Base-by-base conservation (phyloP, 2,888 invertebrate genomes). In the Phyllotreta cruciferae region DNA sequence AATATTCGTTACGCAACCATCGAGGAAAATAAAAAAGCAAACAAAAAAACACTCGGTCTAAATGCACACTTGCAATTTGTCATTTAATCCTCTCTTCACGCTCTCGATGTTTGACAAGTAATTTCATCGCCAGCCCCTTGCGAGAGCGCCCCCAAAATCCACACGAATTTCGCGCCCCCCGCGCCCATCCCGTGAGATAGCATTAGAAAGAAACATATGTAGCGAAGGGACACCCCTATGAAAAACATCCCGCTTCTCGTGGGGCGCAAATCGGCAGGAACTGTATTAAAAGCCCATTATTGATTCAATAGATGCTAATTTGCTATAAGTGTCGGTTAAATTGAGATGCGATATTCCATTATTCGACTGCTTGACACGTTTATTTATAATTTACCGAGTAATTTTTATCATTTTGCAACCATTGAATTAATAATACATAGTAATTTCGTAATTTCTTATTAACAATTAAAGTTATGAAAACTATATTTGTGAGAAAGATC, bases 231-330 rank as follows among this genome's bases (percentile, higher is more conserved):
- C 73, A 69, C 74, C 73, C 71, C 39, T 44, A 68, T 62, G 65
- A 66, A 68, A 69, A 67, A 69, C 70, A 66, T 69, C 66, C 62
- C 69, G 62, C 67, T 70, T 67, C 36, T 60, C 70, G 24, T 24
- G 24, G 24, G 71, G 74, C 75, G 73, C 70, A 70, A 73, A 73
- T 75, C 71, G 72, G 73, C 70, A 73, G 73, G 71, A 72, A 77
- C 74, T 78, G 73, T 76, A 78, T 78, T 77, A 78, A 78, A 78
- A 75, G 72, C 70, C 76, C 72, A 78, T 78, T 78, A 77, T 71
- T 68, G 73, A 73, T 73, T 77, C 75, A 78, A 78, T 78, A 71
- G 76, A 64, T 70, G 75, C 77, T 78, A 78, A 78, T 78, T 78
- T 77, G 69, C 67, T 71, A 62, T 62, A 57, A 63, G 63, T 66